Evolutionary conservation across 2,888 invertebrate species (phyloP), one percentile per base, ranked within the genome.

Genomic region (Thecophora atra): DNA sequence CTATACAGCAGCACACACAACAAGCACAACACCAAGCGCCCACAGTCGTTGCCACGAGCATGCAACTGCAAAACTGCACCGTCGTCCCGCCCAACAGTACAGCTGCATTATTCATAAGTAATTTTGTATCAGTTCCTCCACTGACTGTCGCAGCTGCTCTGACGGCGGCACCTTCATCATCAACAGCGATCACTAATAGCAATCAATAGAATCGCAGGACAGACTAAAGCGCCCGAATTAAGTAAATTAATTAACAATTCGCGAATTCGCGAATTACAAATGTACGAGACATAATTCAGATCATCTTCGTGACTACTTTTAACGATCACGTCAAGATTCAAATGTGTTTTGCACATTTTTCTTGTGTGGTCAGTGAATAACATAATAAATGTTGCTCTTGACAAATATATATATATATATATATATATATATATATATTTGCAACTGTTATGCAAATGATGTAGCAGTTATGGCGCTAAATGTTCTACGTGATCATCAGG

Each of bases 101-200:
- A 60, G 75, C 79, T 42, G 79, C 79, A 65, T 79, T 82, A 75
- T 79, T 82, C 63, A 81, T 82, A 72, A 81, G 82, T 74, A 82
- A 82, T 75, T 81, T 81, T 72, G 82, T 81, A 70, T 80, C 81
- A 68, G 79, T 81, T 72, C 79, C 81, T 19, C 75, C 78, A 37
- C 75, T 73, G n/a, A 75, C 74, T 42, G 68, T 60, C 15, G 62
- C 72, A 58, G 37, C 72, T 42, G 52, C 62, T 51, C 52, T 63
- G 24, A 8, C 58, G 28, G 19, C 70, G 30, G n/a, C 62, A 51
- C 52, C 70, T n/a, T 42, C 68, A 15, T 26, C 69, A 52, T 26
- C 44, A 21, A 44, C 68, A 21, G 44, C 26, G 28, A 44, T 28
- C 24, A 42, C 44, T 44, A 69, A 47, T 69, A 21, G 24, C 44